phyloP scores from a whole-genome alignment of 2,113 vertebrate species.

The Blennius ocellaris region DNA sequence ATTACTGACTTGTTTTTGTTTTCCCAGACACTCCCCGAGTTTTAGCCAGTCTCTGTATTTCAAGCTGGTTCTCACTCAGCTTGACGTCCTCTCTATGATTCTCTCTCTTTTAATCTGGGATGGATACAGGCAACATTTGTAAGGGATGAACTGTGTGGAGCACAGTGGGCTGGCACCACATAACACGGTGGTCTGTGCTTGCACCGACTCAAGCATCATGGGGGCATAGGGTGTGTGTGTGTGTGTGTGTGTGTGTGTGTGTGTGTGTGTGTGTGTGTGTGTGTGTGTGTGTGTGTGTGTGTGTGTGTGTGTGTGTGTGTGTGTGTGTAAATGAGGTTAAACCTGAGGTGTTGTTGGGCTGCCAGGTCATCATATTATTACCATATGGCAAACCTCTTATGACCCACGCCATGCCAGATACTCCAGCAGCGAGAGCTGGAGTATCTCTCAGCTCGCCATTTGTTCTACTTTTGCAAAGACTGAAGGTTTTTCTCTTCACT shows the following conservation, averaged over 20 bases:
- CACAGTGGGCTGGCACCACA: constrained; percentile 71
- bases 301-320: no score
- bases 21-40: neutral
- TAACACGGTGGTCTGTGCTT: constrained; percentile 69
- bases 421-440: neutral
- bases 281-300: no score
- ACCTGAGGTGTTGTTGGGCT: constrained; percentile 42
- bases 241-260: no score
- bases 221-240: neutral
- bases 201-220: constrained; percentile 48
- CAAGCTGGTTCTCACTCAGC: constrained; percentile 12
- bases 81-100: constrained; percentile 26
- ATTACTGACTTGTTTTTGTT: neutral
- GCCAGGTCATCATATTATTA: constrained; percentile 34
- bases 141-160: constrained; percentile 82
- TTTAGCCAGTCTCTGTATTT: neutral
- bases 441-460: neutral
- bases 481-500: neutral
- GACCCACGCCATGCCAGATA: constrained; percentile 9
- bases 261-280: no score
- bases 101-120: constrained; percentile 81
- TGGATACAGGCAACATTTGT: constrained; percentile 85
- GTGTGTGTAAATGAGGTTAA: constrained; percentile 36
- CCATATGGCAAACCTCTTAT: constrained; percentile 52
- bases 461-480: neutral